Percentiles rank a stretch among this genome's conserved stretches.
Evolutionary conservation across 2,113 vertebrate species (phyloP).

Genomic region (Takifugu bimaculatus): DNA sequence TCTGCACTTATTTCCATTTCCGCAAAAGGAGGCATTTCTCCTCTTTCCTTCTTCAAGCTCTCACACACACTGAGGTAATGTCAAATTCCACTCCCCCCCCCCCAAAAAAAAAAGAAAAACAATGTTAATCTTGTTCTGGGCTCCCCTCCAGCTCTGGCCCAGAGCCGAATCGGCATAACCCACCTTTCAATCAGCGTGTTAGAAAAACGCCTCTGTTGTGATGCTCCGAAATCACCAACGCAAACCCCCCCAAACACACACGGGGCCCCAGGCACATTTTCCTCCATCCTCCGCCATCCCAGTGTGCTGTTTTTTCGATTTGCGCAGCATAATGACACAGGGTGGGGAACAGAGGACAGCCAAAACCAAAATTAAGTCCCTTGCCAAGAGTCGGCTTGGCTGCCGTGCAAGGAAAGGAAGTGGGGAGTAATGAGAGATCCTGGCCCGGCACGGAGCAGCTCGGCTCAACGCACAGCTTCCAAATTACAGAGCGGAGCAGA

Average conservation of each 20-base stretch:
- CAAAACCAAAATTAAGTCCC: slow-evolving; percentile 88
- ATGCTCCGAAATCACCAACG: not conserved
- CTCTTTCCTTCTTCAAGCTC: slow-evolving; percentile 24
- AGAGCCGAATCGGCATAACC: slow-evolving; percentile 41
- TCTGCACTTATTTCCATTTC: slow-evolving; percentile 60
- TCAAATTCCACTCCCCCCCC: slow-evolving; percentile 62
- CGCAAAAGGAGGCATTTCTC: slow-evolving; percentile 5
- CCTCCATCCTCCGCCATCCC: slow-evolving; percentile 20
- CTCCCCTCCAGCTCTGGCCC: slow-evolving; percentile 52
- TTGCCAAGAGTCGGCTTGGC: slow-evolving; percentile 85
- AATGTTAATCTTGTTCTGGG: slow-evolving; percentile 69
- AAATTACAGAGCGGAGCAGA: slow-evolving; percentile 75
- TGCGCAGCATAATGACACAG: slow-evolving; percentile 89
- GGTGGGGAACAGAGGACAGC: slow-evolving; percentile 85
- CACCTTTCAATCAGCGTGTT: slow-evolving; percentile 37
- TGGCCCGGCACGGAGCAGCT: slow-evolving; percentile 65
- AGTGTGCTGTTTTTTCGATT: slow-evolving; percentile 75
- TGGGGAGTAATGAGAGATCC: slow-evolving; percentile 80
- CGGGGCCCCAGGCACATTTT: slow-evolving; percentile 1
- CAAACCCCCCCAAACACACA: not conserved
- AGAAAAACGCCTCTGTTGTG: not conserved
- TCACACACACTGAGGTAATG: slow-evolving; percentile 50
- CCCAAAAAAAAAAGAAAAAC: slow-evolving; percentile 60
- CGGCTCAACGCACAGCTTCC: slow-evolving; percentile 61
- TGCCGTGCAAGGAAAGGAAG: slow-evolving; percentile 77